Percentiles rank a stretch among this genome's conserved stretches.
These are phyloP conservation scores for Lacerta viridis DNA, from an alignment of 2,797 vertebrate species.

Conservation along the genomic window DNA sequence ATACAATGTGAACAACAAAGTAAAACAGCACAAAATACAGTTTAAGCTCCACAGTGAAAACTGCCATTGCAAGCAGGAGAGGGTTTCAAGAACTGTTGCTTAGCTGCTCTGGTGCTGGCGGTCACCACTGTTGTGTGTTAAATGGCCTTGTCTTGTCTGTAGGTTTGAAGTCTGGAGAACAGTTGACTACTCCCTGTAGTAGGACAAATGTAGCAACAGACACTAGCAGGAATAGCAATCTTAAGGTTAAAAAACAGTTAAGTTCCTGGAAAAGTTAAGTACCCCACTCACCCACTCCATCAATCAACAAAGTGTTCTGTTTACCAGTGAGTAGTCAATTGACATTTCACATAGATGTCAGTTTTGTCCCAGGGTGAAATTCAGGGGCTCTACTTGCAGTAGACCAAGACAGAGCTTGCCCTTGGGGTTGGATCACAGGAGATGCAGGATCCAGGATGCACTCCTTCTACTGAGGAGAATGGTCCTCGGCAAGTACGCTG, in stretches of 20 bases:
- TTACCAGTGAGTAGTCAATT: not conserved
- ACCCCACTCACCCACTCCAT: not conserved
- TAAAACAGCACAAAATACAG: no score
- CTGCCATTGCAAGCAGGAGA: not conserved
- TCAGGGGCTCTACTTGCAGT: not conserved
- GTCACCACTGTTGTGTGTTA: not conserved
- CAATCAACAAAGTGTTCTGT: not conserved
- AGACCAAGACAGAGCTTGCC: slow-evolving; percentile 10
- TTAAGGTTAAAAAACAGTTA: not conserved
- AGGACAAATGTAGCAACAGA: not conserved
- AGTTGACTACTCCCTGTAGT: not conserved
- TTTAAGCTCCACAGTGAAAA: no score
- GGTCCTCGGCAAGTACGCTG: not conserved
- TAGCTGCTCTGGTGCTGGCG: not conserved
- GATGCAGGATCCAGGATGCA: not conserved
- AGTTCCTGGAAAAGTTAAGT: not conserved
- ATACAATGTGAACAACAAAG: no score
- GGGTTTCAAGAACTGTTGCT: not conserved
- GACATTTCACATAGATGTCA: not conserved
- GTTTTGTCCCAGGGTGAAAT: not conserved
- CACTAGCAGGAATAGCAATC: not conserved
- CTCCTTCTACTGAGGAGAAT: slow-evolving; percentile 7
- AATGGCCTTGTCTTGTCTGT: not conserved
- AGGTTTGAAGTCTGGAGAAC: not conserved
- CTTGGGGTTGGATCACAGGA: not conserved